A percentile compares a stretch with the other conserved stretches of the same genome.
Conservation (phyloP, 2,113 vertebrate species). For the Uria lomvia region DNA sequence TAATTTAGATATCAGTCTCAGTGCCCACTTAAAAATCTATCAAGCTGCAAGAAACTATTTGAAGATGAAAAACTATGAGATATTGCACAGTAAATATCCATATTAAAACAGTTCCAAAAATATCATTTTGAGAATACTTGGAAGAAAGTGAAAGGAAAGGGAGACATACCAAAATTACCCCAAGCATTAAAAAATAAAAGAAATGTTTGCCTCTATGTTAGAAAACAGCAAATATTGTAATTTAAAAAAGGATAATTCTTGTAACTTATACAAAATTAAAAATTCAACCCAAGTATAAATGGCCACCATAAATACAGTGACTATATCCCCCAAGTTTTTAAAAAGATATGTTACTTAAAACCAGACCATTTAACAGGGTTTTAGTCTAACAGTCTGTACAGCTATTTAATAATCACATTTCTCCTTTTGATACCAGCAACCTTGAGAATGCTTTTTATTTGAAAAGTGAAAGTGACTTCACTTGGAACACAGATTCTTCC, state of each 20-base stretch:
- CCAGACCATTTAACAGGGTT: neutral
- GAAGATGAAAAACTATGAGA: neutral
- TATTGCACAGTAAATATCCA: neutral
- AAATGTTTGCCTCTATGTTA: neutral
- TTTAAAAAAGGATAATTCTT: neutral
- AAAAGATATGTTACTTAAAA: neutral
- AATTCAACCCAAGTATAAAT: neutral
- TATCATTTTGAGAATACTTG: neutral
- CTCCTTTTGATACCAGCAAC: neutral
- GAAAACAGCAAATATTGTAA: neutral
- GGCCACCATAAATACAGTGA: neutral
- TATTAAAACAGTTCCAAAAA: neutral
- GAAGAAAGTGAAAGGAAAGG: neutral
- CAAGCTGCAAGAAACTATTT: neutral
- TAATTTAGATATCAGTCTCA: neutral
- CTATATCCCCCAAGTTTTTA: neutral
- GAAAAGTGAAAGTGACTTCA: neutral
- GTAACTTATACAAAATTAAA: neutral
- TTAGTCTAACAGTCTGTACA: neutral
- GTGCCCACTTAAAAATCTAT: neutral
- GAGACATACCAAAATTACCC: neutral
- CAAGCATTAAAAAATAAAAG: neutral
- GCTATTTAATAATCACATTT: neutral
- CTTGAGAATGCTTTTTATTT: neutral
- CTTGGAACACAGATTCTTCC: neutral